Base-by-base conservation (phyloP, 2,888 invertebrate species). In the Euphydryas editha region DNA sequence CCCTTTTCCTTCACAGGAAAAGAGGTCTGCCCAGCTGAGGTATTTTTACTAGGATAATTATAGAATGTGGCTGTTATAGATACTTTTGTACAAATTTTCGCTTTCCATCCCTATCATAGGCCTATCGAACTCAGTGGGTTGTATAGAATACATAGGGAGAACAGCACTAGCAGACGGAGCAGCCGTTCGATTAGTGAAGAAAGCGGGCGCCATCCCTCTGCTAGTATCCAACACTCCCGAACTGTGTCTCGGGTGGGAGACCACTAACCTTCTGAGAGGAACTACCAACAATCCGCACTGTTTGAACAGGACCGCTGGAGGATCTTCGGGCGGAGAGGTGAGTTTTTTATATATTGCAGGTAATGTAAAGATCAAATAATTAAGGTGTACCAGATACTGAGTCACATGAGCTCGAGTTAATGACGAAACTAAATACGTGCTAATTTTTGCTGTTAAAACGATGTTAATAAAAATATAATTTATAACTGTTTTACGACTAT, bases 291-390 rank as follows among this genome's bases (percentile, higher is more conserved):
- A 99, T 90, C 98, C 99, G 0, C 97, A 98, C 82, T 95, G 97
- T 79, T 92, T 94, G 1, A 93, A 93, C 0, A 93, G 95, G 74
- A 97, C 95, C 0, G 92, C 95, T 0, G 98, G 98, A 0, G 98
- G 98, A 4, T 98, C 98, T 37, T 98, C 98, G 0, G 98, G 98
- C 42, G 97, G 97, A 11, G 97, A 97, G 93, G 97, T 96, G 78
- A 75, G 85, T 68, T 15, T 44, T 30, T 5, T 30, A 8, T 30
- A 30, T 7, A 3, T 30, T 30, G 5, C 5, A 4, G 30, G 30
- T 7, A 30, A 1, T 30, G 6, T 24, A 24, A 6, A 5, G 1
- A 30, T 30, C 5, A 30, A 8, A 7, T 30, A 5, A 30, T 30
- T n/a, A n/a, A n/a, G 30, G 30, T 8, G 5, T 30, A 30, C 30